Evolutionary conservation across 2,113 vertebrate genomes (phyloP), one percentile per base, ranked within the genome.

Genomic region (Ageneiosus marmoratus): DNA sequence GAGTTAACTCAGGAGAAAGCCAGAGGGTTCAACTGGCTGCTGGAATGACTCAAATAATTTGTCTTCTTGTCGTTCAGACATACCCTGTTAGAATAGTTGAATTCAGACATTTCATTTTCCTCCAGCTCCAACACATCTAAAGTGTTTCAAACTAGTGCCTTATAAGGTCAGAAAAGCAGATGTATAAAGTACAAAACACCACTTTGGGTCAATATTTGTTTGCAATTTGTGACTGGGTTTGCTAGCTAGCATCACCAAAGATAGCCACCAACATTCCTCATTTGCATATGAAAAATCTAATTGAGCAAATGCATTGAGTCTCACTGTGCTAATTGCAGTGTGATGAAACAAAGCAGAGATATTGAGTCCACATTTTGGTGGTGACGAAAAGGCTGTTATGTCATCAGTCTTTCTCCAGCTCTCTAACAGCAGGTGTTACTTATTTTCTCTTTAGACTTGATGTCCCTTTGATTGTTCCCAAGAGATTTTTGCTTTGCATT

Each of bases 1-100:
- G 70, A 75, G 83, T 84, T 69, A 86, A 75, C 77, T 67, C n/a
- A 51, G 55, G 70, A 82, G 63, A 88, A 86, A 41, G 55, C 62
- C 53, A 81, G 69, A 60, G 58, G 70, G 67, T 82, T 86, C 62
- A 84, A 48, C 60, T 86, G 83, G 76, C 60, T 78, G 51, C 63
- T 56, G 58, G 37, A 84, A 76, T 41, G 74, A 76, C 24, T 77
- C 58, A 60, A 85, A 80, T 85, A 53, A 46, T 83, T 85, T 76
- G 46, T 79, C 84, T 81, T 83, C 55, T 58, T 53, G 81, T 73
- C 27, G 13, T 67, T 81, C 20, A 75, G 20, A 50, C 70, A 44
- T 69, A 70, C 44, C n/a, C 58, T 79, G 70, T 76, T 83, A 80
- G 75, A 78, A 56, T 20, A 34, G 48, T 69, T 70, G 82, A 51